Percentiles rank a stretch among this genome's conserved stretches.
phyloP scores from a whole-genome alignment of 1,140 invertebrate genomes.

The Panulirus ornatus region DNA sequence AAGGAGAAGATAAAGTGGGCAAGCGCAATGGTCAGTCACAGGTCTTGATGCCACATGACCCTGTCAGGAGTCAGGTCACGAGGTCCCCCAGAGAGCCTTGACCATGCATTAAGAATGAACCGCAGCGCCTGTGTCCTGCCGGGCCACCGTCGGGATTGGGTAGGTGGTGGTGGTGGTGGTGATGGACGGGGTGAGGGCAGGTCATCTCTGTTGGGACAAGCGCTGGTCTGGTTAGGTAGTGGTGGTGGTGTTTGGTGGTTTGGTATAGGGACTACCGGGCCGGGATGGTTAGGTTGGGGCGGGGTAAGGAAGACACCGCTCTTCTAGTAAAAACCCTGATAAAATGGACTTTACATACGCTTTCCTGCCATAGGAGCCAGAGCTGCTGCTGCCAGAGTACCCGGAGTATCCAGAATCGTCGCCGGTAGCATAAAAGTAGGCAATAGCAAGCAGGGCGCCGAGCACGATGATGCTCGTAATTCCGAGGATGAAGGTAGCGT shows the following conservation, averaged over 20 bases:
- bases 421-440: slow-evolving; percentile 65
- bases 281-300: slow-evolving; percentile 25
- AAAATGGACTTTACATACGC: slow-evolving; percentile 71
- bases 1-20: slow-evolving; percentile 44
- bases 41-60: slow-evolving; percentile 35
- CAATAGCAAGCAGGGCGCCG: slow-evolving; percentile 52
- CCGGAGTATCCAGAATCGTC: slow-evolving; percentile 70
- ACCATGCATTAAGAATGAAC: slow-evolving; percentile 72
- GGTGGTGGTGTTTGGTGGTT: slow-evolving; percentile 32
- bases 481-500: slow-evolving; percentile 65
- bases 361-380: slow-evolving; percentile 67
- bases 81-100: slow-evolving; percentile 61
- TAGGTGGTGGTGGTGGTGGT: slow-evolving; percentile 44
- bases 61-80: slow-evolving; percentile 8
- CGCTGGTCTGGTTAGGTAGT: slow-evolving; percentile 45
- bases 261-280: slow-evolving; percentile 47
- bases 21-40: slow-evolving; percentile 46
- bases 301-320: slow-evolving; percentile 63
- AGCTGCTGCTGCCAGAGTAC: slow-evolving; percentile 66
- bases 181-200: slow-evolving; percentile 28
- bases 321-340: slow-evolving; percentile 55
- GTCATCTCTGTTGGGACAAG: slow-evolving; percentile 60
- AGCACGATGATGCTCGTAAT: slow-evolving; percentile 63
- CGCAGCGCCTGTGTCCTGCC: slow-evolving; percentile 72
- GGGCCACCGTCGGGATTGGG: slow-evolving; percentile 63